Base-by-base conservation (phyloP, 2,113 vertebrate genomes). In the Mesitornis unicolor region DNA sequence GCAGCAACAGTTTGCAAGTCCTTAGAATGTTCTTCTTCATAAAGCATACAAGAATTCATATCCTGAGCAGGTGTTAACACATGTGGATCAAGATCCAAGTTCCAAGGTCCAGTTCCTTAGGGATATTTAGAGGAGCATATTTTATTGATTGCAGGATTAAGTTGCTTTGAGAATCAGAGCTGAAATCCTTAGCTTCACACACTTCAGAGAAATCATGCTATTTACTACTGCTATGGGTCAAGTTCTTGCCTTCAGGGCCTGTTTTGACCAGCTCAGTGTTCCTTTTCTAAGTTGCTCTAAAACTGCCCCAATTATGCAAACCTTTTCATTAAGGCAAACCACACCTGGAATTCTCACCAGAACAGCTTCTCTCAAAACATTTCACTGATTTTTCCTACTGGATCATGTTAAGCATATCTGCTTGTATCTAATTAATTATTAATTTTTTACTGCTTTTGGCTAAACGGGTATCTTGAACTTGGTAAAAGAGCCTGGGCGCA, bases 61-160 rank as follows among this genome's bases (percentile, higher is more conserved):
- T 36, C 63, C 79, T 63, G 38, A 60, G 40, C 60, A 47, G 51
- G 47, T 64, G 64, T 76, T 92, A 94, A 47, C 31, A 17, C 24
- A 67, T 17, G 48, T 45, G 68, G 47, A 93, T 91, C 85, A 65
- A 59, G 57, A 56, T 73, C 64, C 68, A 81, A 59, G 76, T 94
- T 93, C 68, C 92, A 95, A 93, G 84, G 93, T 94, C 40, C 73
- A 75, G 71, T 18, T 93, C 90, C 90, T 93, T 1, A 0, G 56
- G 85, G 93, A 84, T 90, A 87, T 87, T 95, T 96, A 96, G 80
- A 50, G 76, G 68, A 81, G 28, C 89, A n/a, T 29, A 84, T 84
- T 86, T 81, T 93, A 96, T 95, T 95, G 86, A 96, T 63, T 89
- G 80, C 87, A 95, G 80, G 95, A 96, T 96, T 97, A 96, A 89